Conservation (phyloP, 2,113 vertebrate genomes). For the Gymnobelideus leadbeateri region DNA sequence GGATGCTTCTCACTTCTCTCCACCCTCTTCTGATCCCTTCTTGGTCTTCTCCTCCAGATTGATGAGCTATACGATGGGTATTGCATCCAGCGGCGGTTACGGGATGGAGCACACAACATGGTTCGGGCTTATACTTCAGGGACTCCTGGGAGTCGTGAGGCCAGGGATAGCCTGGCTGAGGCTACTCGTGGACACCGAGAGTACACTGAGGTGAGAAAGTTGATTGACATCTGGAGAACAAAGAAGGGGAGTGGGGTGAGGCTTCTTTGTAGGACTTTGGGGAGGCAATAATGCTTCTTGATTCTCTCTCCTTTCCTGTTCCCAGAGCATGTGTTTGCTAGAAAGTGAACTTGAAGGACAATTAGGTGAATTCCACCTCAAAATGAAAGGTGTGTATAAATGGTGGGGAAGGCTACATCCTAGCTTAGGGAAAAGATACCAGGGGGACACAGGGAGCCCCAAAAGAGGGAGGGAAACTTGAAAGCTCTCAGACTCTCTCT, state of each 20-base stretch:
- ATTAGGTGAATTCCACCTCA: conserved; percentile 96
- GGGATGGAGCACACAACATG: conserved; percentile 97
- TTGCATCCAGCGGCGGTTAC: conserved; percentile 94
- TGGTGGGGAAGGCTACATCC: neutral
- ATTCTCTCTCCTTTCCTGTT: conserved; percentile 20
- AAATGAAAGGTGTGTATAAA: conserved; percentile 93
- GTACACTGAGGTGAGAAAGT: conserved; percentile 93
- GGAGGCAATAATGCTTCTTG: neutral
- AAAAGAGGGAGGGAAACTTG: neutral
- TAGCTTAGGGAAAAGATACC: neutral
- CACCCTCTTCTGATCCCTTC: fast-evolving
- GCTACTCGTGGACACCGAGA: conserved; percentile 96
- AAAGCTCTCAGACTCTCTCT: neutral
- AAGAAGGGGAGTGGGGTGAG: neutral
- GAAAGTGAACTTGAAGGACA: conserved; percentile 96
- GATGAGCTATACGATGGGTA: conserved; percentile 97
- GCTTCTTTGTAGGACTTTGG: neutral
- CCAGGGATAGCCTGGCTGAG: conserved; percentile 93
- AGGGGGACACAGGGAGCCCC: neutral
- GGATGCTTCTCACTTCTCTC: neutral
- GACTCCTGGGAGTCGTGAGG: conserved; percentile 92
- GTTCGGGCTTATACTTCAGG: conserved; percentile 92
- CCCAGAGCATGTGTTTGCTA: conserved; percentile 94
- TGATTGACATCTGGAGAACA: neutral
- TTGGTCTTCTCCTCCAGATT: conserved; percentile 84